Base-by-base conservation (phyloP, 2,888 invertebrate species). In the Nipponacmea schrenckii region DNA sequence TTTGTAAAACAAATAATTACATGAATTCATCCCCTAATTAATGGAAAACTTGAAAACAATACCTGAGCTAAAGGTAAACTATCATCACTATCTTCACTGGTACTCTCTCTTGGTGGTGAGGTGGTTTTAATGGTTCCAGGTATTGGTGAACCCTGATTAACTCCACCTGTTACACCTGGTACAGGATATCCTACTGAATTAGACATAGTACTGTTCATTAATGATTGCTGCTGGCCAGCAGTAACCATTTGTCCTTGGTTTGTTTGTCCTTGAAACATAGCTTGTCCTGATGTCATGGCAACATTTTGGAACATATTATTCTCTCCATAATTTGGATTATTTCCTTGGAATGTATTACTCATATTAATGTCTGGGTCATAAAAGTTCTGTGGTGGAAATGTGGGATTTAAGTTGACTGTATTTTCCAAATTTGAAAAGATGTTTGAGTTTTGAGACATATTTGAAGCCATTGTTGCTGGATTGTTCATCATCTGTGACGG, bases 1-100 rank as follows among this genome's bases (percentile, higher is more conserved):
- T 39, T 39, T 2, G 1, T 39, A 8, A 39, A 39, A 1, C 8
- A 2, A 39, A 39, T 39, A 1, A 39, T 8, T 39, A 1, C 39
- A 2, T 39, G 10, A 39, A 8, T 39, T 44, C 17, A n/a, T 24
- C 24, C 26, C 2, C n/a, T 5, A 39, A 8, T 39, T 39, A 39
- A 39, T 8, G 39, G 4, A 39, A 39, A 39, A 39, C 1, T 39
- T n/a, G 3, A 8, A 10, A 8, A 39, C 39, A 39, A 39, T 68
- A 87, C 88, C 86, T 88, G 88, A 46, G 87, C 84, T 39, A 88
- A 74, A 15, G 87, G 88, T 24, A 87, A 82, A 75, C 85, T 85
- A 93, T 95, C 91, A 93, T 95, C 95, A 81, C 95, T 95, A 87
- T 95, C 95, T 88, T 95, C 95, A 89, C 94, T 94, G 45, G 94